phyloP scores from a whole-genome alignment of 1,140 invertebrate genomes.

The Heliconius hermathena region DNA sequence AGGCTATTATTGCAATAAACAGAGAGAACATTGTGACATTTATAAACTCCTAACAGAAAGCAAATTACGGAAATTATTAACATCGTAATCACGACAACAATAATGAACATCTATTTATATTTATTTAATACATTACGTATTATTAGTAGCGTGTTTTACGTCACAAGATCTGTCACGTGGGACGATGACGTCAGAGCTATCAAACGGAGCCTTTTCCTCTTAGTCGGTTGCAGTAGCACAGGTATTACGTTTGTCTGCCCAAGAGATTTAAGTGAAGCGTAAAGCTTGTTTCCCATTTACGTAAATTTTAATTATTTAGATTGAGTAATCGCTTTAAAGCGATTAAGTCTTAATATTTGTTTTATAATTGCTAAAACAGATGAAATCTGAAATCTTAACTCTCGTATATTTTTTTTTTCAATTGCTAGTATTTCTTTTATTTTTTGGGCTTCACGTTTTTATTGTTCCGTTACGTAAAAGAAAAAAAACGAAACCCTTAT shows the following conservation, averaged over 20 bases:
- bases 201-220: neutral
- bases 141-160: neutral
- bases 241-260: neutral
- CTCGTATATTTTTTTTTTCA: too few species aligned
- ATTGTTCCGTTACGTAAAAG: too few species aligned
- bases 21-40: too few species aligned
- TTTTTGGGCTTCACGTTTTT: too few species aligned
- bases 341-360: neutral
- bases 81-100: neutral
- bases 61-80: neutral
- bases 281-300: neutral
- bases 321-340: neutral
- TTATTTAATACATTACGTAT: neutral
- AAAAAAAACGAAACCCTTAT: too few species aligned
- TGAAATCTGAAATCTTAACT: too few species aligned
- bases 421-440: too few species aligned
- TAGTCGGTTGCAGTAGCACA: neutral
- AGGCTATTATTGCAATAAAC: too few species aligned
- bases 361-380: neutral
- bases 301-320: neutral
- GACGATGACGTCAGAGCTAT: neutral
- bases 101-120: neutral
- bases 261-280: constrained; percentile 3
- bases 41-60: neutral
- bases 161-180: neutral